Percentiles rank a stretch among this genome's conserved stretches.
phyloP scores from a whole-genome alignment of 1,140 invertebrate genomes.

The Nephila pilipes region DNA sequence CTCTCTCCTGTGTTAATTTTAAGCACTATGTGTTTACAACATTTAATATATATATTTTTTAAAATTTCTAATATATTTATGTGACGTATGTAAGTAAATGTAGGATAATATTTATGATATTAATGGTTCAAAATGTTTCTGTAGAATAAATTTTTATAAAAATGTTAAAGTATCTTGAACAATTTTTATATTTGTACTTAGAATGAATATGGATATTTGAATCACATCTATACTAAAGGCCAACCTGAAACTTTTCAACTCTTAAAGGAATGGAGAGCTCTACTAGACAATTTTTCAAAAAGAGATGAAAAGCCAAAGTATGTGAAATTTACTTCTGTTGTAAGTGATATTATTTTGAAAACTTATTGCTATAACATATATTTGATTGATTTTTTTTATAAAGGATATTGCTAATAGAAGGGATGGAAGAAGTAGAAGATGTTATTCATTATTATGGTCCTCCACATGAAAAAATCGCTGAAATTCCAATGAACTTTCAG shows the following conservation, averaged over 20 bases:
- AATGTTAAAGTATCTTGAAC: background rate
- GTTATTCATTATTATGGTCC: slow-evolving; percentile 86
- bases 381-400: background rate
- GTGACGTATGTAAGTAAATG: too few species aligned
- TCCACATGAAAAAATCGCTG: slow-evolving; percentile 83
- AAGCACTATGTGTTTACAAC: too few species aligned
- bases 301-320: slow-evolving; percentile 79
- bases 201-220: slow-evolving; percentile 84
- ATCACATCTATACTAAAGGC: slow-evolving; percentile 86
- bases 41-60: too few species aligned
- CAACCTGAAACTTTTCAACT: slow-evolving; percentile 84
- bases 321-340: background rate
- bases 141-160: background rate
- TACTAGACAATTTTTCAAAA: slow-evolving; percentile 85
- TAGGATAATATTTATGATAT: too few species aligned
- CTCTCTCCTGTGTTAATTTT: too few species aligned
- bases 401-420: slow-evolving; percentile 89
- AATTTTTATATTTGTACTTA: slow-evolving; percentile 42
- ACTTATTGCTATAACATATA: background rate
- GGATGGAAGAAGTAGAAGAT: slow-evolving; percentile 84
- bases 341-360: background rate
- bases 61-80: too few species aligned
- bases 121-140: too few species aligned
- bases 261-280: slow-evolving; percentile 81
- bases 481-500: slow-evolving; percentile 88